Conservation (phyloP, 2,888 invertebrate genomes). For the Yponomeuta evonymella region DNA sequence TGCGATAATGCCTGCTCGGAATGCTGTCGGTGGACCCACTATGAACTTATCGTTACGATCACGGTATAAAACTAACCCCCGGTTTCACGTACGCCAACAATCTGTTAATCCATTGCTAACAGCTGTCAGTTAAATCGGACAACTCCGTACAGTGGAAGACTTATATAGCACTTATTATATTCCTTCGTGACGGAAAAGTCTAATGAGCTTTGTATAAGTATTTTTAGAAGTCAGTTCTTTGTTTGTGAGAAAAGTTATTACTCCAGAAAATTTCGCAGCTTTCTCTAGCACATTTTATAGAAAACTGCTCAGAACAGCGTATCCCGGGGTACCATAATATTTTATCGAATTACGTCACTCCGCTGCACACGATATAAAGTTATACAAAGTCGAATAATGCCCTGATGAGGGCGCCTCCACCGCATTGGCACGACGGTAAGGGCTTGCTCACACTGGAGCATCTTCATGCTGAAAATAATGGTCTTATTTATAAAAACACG, state of each 20-base stretch:
- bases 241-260: background rate
- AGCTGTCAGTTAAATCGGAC: too few relatives aligned
- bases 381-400: slow-evolving; percentile 17
- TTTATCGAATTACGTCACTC: slow-evolving; percentile 21
- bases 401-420: slow-evolving; percentile 18
- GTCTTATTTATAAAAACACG: too few relatives aligned
- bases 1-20: background rate
- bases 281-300: background rate
- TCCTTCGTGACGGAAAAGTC: too few relatives aligned
- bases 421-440: background rate
- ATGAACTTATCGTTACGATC: background rate
- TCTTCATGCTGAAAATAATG: too few relatives aligned
- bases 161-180: too few relatives aligned
- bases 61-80: too few relatives aligned
- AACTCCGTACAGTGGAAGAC: too few relatives aligned
- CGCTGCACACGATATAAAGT: slow-evolving; percentile 16
- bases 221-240: background rate
- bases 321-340: slow-evolving; percentile 13
- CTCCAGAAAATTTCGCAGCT: background rate
- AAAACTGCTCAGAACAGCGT: background rate
- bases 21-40: background rate
- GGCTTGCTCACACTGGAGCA: background rate
- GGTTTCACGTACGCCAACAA: too few relatives aligned
- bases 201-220: too few relatives aligned
- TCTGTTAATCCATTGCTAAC: too few relatives aligned